Percentiles rank a stretch among this genome's conserved stretches.
phyloP scores from a whole-genome alignment of 2,888 invertebrate genomes.

The Nycteola revayana region DNA sequence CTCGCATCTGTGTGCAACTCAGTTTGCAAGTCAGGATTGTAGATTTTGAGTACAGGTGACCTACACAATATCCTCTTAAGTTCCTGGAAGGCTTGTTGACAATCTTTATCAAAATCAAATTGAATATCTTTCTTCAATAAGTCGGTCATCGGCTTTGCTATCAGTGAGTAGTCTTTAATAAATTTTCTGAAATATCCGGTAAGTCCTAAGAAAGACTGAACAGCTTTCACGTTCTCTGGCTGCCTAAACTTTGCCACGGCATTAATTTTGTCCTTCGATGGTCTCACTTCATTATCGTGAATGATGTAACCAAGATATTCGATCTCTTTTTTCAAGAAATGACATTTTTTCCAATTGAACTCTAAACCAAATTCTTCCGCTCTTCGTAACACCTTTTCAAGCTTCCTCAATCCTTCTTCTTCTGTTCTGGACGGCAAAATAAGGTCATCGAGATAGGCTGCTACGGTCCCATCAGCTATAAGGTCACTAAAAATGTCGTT shows the following conservation, averaged over 20 bases:
- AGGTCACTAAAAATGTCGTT: constrained; percentile 2
- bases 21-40: too few species aligned
- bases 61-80: not conserved
- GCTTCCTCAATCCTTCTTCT: constrained; percentile 2
- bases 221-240: constrained; percentile 2
- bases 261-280: not conserved
- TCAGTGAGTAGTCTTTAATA: not conserved
- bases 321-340: constrained; percentile 1
- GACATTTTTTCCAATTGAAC: constrained; percentile 2
- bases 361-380: not conserved
- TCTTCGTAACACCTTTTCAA: constrained; percentile 2
- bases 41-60: not conserved
- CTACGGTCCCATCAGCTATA: not conserved
- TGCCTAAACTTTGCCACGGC: constrained; percentile 1
- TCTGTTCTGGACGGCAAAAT: not conserved
- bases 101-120: not conserved
- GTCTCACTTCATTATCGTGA: not conserved
- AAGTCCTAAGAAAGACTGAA: constrained; percentile 14
- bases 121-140: too few species aligned
- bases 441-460: constrained; percentile 4
- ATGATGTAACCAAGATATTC: constrained; percentile 4
- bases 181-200: too few species aligned
- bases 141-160: not conserved
- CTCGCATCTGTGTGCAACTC: constrained; percentile 2
- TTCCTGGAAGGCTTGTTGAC: not conserved